Conservation (phyloP, 2,797 vertebrate genomes). For the Urosaurus nigricauda region DNA sequence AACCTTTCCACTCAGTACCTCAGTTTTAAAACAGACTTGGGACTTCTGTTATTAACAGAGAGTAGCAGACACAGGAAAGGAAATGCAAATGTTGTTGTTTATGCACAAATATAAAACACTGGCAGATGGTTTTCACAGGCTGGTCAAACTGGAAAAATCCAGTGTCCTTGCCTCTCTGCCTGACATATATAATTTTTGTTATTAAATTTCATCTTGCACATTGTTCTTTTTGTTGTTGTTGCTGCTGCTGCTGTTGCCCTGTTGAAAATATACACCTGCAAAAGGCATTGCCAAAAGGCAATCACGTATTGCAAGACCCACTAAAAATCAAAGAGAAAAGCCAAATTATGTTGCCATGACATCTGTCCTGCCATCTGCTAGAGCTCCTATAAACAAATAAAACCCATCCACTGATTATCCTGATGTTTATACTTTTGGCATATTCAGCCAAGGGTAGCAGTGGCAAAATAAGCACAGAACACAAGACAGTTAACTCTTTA, state of each 20-base stretch:
- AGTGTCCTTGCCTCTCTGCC: slow-evolving; percentile 27
- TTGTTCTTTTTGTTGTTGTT: slow-evolving; percentile 4
- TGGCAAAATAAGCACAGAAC: slow-evolving; percentile 46
- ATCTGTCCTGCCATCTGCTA: slow-evolving; percentile 82
- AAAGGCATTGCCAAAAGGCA: slow-evolving; percentile 69
- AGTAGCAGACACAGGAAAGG: background rate
- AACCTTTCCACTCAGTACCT: background rate
- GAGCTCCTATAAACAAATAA: slow-evolving; percentile 68
- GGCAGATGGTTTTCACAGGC: background rate
- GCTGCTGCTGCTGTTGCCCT: background rate
- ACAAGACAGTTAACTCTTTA: background rate
- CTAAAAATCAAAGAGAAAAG: slow-evolving; percentile 68
- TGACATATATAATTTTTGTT: slow-evolving; percentile 39
- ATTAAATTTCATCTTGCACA: slow-evolving; percentile 53
- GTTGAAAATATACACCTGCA: slow-evolving; percentile 67
- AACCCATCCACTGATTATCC: slow-evolving; percentile 69
- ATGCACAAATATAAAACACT: background rate
- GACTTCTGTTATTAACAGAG: background rate
- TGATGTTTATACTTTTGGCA: slow-evolving; percentile 63
- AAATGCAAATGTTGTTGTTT: too few species aligned
- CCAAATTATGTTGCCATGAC: slow-evolving; percentile 77
- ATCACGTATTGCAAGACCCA: slow-evolving; percentile 64
- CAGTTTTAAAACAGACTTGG: background rate
- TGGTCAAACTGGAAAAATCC: background rate
- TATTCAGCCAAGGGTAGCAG: slow-evolving; percentile 57